Evolutionary conservation across 2,113 vertebrate species (phyloP), one percentile per base, ranked within the genome.

Genomic region (Chaetodon auriga): DNA sequence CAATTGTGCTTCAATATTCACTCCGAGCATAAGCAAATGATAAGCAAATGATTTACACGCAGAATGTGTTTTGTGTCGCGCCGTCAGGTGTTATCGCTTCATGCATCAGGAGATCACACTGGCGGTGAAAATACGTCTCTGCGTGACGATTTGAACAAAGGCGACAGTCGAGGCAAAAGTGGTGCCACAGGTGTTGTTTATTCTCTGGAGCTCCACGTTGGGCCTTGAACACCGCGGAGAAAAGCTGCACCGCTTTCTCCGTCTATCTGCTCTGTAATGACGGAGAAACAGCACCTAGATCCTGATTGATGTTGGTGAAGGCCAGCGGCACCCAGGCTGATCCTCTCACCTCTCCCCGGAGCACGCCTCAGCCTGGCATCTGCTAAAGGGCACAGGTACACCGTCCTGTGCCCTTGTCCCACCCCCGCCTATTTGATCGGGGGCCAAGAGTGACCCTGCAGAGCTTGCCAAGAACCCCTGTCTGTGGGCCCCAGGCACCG

Each of bases 311-410:
- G 85, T 81, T 13, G 81, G 88, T 89, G 84, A 89, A 86, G 89
- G 80, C 81, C 87, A 83, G 80, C 87, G 82, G 77, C 86, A 78
- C 90, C 80, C 71, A 79, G 80, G 49, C 80, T 72, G 83, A 83
- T 87, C 86, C 82, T 62, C 75, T 82, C 81, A 85, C 86, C 82
- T 87, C 69, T 89, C 91, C 85, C 84, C 51, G 36, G 84, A 90
- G 80, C 60, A 75, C 14, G 55, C 78, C 81, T 71, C 87, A 83
- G 86, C 87, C 93, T 73, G 74, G 92, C 95, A 95, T 93, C 94
- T 95, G 94, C 84, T 87, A 92, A 91, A 94, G 89, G 86, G 88
- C 92, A 93, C 87, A 90, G 92, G 90, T 92, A 92, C 85, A 55
- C 82, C 79, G 80, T 83, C 90, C 89, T 74, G 80, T 81, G 84